Conservation (phyloP, 2,888 invertebrate species). For the Platycheirus rosarum region DNA sequence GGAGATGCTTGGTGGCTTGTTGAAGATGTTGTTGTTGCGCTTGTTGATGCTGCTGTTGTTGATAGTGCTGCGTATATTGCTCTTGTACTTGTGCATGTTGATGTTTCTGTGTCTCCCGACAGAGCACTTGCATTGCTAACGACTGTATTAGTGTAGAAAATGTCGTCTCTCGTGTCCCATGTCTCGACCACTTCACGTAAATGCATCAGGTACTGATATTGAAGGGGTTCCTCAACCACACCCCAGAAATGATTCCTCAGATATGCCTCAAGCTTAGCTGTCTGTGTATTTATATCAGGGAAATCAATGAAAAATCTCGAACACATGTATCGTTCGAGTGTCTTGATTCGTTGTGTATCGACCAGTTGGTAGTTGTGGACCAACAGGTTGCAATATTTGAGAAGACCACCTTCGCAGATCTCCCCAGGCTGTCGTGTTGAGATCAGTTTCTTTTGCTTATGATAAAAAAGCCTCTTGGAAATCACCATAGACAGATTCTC, state of each 20-base stretch:
- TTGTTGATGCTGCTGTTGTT: constrained; percentile 82
- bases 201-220: constrained; percentile 98
- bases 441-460: constrained; percentile 97
- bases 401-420: constrained; percentile 98
- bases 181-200: constrained; percentile 98
- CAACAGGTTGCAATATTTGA: constrained; percentile 99
- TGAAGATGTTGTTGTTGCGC: constrained; percentile 79
- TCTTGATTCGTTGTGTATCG: constrained; percentile 94
- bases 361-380: constrained; percentile 97
- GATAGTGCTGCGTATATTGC: constrained; percentile 78
- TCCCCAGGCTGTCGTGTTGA: constrained; percentile 99
- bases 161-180: constrained; percentile 99
- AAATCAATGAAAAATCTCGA: constrained; percentile 99
- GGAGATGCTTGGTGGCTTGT: constrained; percentile 75
- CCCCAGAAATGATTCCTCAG: constrained; percentile 99
- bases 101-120: constrained; percentile 87
- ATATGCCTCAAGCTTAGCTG: constrained; percentile 97
- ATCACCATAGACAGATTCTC: constrained; percentile 98
- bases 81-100: constrained; percentile 78
- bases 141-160: constrained; percentile 96
- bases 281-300: constrained; percentile 96
- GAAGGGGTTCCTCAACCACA: constrained; percentile 92
- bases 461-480: constrained; percentile 97
- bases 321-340: constrained; percentile 99
- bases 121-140: constrained; percentile 95